A percentile compares a stretch with the other conserved stretches of the same genome.
Evolutionary conservation across 2,888 invertebrate genomes (phyloP).

Genomic region (Thalpophila matura): DNA sequence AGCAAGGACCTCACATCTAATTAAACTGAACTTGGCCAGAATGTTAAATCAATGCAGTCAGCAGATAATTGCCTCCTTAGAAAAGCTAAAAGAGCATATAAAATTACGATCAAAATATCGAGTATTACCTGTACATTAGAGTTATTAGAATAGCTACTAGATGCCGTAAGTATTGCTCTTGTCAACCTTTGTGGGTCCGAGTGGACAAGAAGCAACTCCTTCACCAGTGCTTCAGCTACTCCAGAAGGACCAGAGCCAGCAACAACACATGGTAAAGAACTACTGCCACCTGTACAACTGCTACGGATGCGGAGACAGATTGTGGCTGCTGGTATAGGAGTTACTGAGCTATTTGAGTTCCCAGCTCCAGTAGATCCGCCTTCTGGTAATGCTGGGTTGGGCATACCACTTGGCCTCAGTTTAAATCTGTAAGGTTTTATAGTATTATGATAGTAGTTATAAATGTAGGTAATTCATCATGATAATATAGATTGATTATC

Average conservation of each 20-base stretch:
- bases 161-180: constrained; percentile 88
- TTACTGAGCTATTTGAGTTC: constrained; percentile 74
- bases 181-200: constrained; percentile 89
- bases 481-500: neutral
- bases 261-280: constrained; percentile 75
- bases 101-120: too few species aligned
- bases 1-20: too few species aligned
- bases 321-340: constrained; percentile 73
- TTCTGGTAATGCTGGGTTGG: constrained; percentile 87
- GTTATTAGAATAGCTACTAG: constrained; percentile 87
- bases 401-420: constrained; percentile 85
- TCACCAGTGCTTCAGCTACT: constrained; percentile 82
- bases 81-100: too few species aligned
- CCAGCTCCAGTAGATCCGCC: constrained; percentile 84
- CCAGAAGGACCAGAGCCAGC: constrained; percentile 81
- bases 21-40: too few species aligned
- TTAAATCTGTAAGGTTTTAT: constrained; percentile 83
- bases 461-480: too few species aligned
- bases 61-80: too few species aligned
- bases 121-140: constrained; percentile 83
- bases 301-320: constrained; percentile 78
- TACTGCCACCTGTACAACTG: constrained; percentile 84
- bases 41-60: too few species aligned
- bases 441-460: neutral
- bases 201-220: constrained; percentile 86